Base-by-base conservation (phyloP, 2,888 invertebrate species). In the Xylocampa areola region DNA sequence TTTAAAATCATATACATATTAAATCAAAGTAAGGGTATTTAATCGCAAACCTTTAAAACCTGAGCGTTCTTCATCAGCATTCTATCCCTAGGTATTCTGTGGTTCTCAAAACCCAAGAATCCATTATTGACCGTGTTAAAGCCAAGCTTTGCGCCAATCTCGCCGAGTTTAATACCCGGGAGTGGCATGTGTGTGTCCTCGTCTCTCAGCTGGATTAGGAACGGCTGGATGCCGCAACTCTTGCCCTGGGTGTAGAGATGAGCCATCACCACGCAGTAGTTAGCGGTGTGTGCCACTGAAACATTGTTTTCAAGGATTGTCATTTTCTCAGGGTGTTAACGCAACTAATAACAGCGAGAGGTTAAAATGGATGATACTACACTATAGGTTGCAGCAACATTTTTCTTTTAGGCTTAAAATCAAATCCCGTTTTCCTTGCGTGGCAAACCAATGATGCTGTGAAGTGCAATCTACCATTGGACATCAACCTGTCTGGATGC, bases 21-120 rank as follows among this genome's bases (percentile, higher is more conserved):
- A n/a, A n/a, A n/a, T n/a, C n/a, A n/a, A n/a, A n/a, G n/a, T n/a
- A n/a, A n/a, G n/a, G n/a, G n/a, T n/a, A n/a, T n/a, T n/a, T n/a
- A n/a, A 8, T 4, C 3, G 10, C 68, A 51, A 81, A 95, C 95
- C 80, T 94, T 92, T 25, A 94, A 82, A 75, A 98, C 98, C 92
- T 98, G 96, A 14, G 97, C 96, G 89, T 98, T 97, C 87, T 97
- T 98, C 99, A 99, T 99, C 16, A 99, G 88, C 98, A 99, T 97
- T 62, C 97, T 94, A 16, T 96, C 95, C 39, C 98, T 94, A 0
- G 99, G 98, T 81, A 99, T 97, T 67, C 98, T 95, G 13, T 97
- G 96, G 75, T 98, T 95, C 36, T 98, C 95, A 59, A 99, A 96
- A 0, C 97, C 97, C 51, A 99, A 93, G 86, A 97, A 99, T 0